Base-by-base conservation (phyloP, 2,797 vertebrate species). In the Pitangus sulphuratus region DNA sequence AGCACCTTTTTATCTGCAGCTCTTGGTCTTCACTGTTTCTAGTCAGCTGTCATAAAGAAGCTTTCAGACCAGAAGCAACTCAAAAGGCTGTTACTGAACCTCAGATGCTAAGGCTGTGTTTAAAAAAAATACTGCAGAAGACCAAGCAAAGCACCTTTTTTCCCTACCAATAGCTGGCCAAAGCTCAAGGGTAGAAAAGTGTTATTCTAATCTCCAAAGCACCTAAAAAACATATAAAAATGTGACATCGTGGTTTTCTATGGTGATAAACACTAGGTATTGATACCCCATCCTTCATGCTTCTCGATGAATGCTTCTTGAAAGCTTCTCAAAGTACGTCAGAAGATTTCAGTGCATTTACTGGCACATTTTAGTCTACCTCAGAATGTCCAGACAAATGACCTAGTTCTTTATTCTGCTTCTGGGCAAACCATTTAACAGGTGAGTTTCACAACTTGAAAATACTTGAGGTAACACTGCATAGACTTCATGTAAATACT, bases 161-260 rank as follows among this genome's bases (percentile, higher is more conserved):
- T 31, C 20, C 6, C 17, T 1, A 40, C 19, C 1, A 22, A 14
- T 2, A 69, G 12, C 30, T 72, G 35, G 9, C 22, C 11, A 28
- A 87, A 87, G 64, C 48, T 33, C 15, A 12, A 12, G 35, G 15
- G 37, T 19, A 75, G 33, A 68, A 85, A 86, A 69, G 8, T 37
- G 26, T 13, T 65, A 1, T 37, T 83, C 30, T 76, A 5, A 57
- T 58, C 12, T 48, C 58, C 4, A 48, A 76, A 84, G 42, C 26
- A 19, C 3, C 7, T 74, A 28, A 48, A 77, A 66, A 10, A 37
- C 18, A 15, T 3, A 5, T 74, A 28, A 44, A 77, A 66, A 9
- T 2, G 3, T 21, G 1, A 44, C 7, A n/a, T 58, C 2, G 4
- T 37, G 8, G 16, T 31, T 87, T 64, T 24, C 28, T 4, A 5